Conservation (phyloP, 2,797 vertebrate species). For the Benthosema pterotum region DNA sequence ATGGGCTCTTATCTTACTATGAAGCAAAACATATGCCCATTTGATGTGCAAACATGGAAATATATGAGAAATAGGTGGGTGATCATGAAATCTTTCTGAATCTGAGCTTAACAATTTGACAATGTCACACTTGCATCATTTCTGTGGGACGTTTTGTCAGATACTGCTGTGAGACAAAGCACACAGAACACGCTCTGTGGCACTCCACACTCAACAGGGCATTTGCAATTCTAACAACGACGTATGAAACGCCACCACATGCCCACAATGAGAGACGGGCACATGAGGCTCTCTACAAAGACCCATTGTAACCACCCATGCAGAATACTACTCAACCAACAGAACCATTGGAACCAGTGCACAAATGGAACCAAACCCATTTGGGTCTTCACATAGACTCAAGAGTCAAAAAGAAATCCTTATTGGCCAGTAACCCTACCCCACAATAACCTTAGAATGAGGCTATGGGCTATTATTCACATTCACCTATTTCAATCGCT, state of each 20-base stretch:
- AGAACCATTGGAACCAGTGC: slow-evolving; percentile 20
- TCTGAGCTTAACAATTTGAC: slow-evolving; percentile 29
- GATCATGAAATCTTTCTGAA: slow-evolving; percentile 50
- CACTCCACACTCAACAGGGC: slow-evolving; percentile 40
- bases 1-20: slow-evolving; percentile 28
- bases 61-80: slow-evolving; percentile 16
- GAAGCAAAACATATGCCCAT: slow-evolving; percentile 47
- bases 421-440: too few species aligned
- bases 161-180: slow-evolving; percentile 47
- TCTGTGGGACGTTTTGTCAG: slow-evolving; percentile 58
- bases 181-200: slow-evolving; percentile 73
- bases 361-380: neutral
- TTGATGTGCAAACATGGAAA: slow-evolving; percentile 60
- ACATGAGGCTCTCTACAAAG: slow-evolving; percentile 67
- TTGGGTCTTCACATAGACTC: too few species aligned
- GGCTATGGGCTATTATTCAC: too few species aligned
- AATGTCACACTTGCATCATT: slow-evolving; percentile 6
- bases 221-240: slow-evolving; percentile 77
- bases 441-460: too few species aligned
- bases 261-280: slow-evolving; percentile 64
- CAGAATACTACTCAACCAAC: slow-evolving; percentile 43
- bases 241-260: slow-evolving; percentile 67
- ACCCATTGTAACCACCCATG: slow-evolving; percentile 70
- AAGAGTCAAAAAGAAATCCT: too few species aligned
- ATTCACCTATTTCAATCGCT: too few species aligned